Base-by-base conservation (phyloP, 2,888 invertebrate genomes). In the Sialis fuliginosa region DNA sequence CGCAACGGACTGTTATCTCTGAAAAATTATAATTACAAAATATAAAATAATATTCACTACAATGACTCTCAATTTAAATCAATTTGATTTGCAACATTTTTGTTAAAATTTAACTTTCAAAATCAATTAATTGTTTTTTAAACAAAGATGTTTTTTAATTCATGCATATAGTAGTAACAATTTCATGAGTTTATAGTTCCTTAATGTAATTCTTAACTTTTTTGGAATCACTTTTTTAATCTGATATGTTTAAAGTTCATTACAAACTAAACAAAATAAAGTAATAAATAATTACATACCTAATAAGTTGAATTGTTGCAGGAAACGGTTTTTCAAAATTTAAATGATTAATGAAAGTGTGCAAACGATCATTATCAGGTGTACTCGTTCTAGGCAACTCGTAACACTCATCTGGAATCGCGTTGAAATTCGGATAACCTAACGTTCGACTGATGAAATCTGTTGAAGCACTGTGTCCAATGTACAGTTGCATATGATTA, bases 1-100 rank as follows among this genome's bases (percentile, higher is more conserved):
- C 89, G 76, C 48, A 79, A 75, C 48, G 85, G 84, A 55, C 92
- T 89, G 67, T 93, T 93, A 63, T 98, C 96, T 65, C 95, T 93
- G 74, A 32, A 69, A 67, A 49, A 49, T 53, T 42, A 51, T 46
- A 51, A 48, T 46, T 6, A 7, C n/a, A 37, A 37, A 6, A 7
- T n/a, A 10, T 37, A 37, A 37, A 37, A 12, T 6, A 37, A 37
- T 6, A 2, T 8, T 10, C 12, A 10, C 12, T 37, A 35, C 8
- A 46, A 46, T 9, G 34, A 22, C 22, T 22, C 2, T 22, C 22
- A 4, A 22, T 22, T 22, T 22, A 22, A 22, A 22, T 22, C 22
- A 4, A 22, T 22, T 22, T 22, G 2, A 22, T 22, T 22, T n/a
- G n/a, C n/a, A n/a, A n/a, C n/a, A n/a, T n/a, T n/a, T n/a, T n/a